Percentiles rank a stretch among this genome's conserved stretches.
phyloP scores from a whole-genome alignment of 2,113 vertebrate species.

The Climacteris rufus region DNA sequence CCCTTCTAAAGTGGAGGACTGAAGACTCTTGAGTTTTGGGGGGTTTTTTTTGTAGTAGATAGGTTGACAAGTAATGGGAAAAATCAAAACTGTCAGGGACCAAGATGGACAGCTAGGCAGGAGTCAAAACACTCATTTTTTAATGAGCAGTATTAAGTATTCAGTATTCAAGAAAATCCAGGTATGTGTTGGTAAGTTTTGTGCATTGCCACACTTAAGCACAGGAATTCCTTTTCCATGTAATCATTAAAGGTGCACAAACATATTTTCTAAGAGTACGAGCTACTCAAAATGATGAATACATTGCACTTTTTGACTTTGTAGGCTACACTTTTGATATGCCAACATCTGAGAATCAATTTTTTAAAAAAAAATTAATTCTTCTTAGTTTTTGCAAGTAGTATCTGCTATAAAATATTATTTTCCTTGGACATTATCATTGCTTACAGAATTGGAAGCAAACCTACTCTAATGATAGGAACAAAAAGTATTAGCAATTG shows the following conservation, averaged over 20 bases:
- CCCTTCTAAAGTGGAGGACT: not conserved
- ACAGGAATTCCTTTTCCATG: not conserved
- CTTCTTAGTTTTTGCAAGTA: not conserved
- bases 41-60: not conserved
- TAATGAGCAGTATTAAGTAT: not conserved
- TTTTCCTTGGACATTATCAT: not conserved
- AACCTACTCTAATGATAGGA: not conserved
- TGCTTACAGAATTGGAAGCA: not conserved
- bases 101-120: not conserved
- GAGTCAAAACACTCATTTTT: not conserved
- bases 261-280: not conserved
- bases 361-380: not conserved
- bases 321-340: not conserved
- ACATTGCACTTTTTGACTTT: not conserved
- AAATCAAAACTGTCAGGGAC: not conserved
- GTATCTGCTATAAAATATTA: not conserved
- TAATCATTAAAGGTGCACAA: not conserved
- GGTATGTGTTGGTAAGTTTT: not conserved
- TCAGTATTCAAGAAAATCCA: not conserved
- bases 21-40: not conserved
- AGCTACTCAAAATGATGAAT: not conserved
- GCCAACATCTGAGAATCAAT: not conserved
- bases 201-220: not conserved
- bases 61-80: not conserved
- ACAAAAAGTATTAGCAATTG: not conserved